Evolutionary conservation across 2,888 invertebrate species (phyloP).

Genomic region (Agrilus biguttatus): DNA sequence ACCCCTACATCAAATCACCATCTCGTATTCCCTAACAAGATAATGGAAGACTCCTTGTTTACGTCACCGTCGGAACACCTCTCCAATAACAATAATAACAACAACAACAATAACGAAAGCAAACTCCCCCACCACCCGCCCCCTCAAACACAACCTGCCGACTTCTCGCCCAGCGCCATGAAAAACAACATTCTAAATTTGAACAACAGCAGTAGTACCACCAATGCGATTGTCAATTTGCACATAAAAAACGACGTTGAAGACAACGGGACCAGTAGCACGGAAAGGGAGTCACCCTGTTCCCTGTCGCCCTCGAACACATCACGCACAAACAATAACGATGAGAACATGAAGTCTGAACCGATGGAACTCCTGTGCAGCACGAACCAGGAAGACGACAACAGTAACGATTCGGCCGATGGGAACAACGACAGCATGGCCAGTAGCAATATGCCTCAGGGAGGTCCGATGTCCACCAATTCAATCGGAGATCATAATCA

Average conservation of each 20-base stretch:
- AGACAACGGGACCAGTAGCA: conserved; percentile 35
- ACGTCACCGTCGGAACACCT: conserved; percentile 35
- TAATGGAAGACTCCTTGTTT: conserved; percentile 40
- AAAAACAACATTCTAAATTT: conserved; percentile 34
- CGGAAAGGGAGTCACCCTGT: conserved; percentile 37
- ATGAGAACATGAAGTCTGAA: conserved; percentile 67
- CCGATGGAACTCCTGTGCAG: conserved; percentile 70
- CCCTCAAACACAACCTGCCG: conserved; percentile 40
- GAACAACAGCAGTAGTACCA: conserved; percentile 25
- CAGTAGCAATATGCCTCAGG: conserved; percentile 24
- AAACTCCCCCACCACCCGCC: conserved; percentile 21
- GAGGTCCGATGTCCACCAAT: conserved; percentile 46
- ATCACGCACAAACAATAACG: conserved; percentile 18
- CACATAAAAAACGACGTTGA: conserved; percentile 12
- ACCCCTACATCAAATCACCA: conserved; percentile 24
- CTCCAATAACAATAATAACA: conserved; percentile 31
- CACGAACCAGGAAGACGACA: conserved; percentile 39
- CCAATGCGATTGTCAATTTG: conserved; percentile 33
- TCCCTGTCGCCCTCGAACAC: conserved; percentile 37
- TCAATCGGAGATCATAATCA: conserved; percentile 45
- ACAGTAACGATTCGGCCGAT: conserved; percentile 38
- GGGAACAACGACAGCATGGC: conserved; percentile 19
- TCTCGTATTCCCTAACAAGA: conserved; percentile 30
- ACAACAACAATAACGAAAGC: conserved; percentile 23
- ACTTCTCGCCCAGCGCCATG: conserved; percentile 44